These are phyloP conservation scores for Tetanocera ferruginea DNA, from an alignment of 2,888 invertebrate genomes.

Conservation along the genomic window DNA sequence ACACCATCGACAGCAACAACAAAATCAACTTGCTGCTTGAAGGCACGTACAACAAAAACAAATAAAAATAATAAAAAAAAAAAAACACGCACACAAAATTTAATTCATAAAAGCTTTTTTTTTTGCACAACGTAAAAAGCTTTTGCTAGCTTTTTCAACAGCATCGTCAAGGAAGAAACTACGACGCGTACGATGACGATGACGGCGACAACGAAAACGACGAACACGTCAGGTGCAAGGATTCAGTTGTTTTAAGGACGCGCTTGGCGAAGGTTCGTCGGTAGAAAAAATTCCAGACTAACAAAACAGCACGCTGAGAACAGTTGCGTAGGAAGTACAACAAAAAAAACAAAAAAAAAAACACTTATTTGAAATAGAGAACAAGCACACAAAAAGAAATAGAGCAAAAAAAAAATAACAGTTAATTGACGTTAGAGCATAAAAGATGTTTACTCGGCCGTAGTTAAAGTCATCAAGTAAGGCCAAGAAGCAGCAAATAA, in stretches of 20 bases:
- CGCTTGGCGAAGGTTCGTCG: conserved; percentile 55
- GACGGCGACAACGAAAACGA: conserved; percentile 19
- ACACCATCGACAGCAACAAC: background rate
- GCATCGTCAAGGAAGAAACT: background rate
- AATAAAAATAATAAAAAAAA: background rate
- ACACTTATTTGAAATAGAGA: background rate
- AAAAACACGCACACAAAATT: background rate
- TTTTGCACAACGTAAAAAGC: background rate
- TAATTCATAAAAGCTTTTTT: conserved; percentile 44
- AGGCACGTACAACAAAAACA: background rate
- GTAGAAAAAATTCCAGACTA: background rate
- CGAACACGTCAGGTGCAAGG: conserved; percentile 56
- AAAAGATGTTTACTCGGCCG: conserved; percentile 15
- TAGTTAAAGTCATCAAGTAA: background rate
- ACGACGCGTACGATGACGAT: background rate
- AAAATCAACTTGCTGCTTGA: background rate
- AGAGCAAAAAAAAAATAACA: background rate
- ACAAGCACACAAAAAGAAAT: conserved; percentile 6
- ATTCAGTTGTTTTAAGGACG: conserved; percentile 58
- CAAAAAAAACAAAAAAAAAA: background rate
- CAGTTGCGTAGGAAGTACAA: background rate
- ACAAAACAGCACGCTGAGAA: background rate
- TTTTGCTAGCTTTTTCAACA: conserved; percentile 1
- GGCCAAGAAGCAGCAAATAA: background rate
- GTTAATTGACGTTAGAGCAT: conserved; percentile 25